These are phyloP conservation scores for Chrosomus eos DNA, from an alignment of 2,797 vertebrate genomes.

Conservation along the genomic window DNA sequence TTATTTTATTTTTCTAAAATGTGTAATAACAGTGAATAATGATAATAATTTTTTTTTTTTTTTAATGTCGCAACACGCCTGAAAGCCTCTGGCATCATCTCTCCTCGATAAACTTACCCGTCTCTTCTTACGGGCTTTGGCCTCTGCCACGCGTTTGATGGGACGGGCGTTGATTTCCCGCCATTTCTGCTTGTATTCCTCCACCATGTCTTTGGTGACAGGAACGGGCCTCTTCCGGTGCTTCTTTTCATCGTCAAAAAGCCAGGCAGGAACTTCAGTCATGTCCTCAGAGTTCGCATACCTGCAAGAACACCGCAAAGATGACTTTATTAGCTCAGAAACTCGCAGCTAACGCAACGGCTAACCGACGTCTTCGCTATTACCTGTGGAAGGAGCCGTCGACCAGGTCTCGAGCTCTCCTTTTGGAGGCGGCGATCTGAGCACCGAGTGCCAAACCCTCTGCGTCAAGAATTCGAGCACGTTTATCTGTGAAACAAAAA, in stretches of 20 bases:
- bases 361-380: background rate
- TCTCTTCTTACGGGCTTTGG: constrained; percentile 79
- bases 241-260: constrained; percentile 87
- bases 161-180: constrained; percentile 92
- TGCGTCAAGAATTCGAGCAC: constrained; percentile 83
- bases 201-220: constrained; percentile 85
- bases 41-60: no score
- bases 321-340: no score
- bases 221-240: constrained; percentile 86
- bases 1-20: no score
- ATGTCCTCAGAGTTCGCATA: constrained; percentile 85
- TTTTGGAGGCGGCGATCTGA: constrained; percentile 88
- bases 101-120: constrained; percentile 62
- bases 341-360: accelerated
- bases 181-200: constrained; percentile 91
- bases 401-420: constrained; percentile 85
- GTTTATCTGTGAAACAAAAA: constrained; percentile 76
- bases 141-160: constrained; percentile 94
- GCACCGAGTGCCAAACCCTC: constrained; percentile 91
- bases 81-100: background rate
- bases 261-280: constrained; percentile 90
- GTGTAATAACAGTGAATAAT: no score
- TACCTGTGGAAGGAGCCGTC: constrained; percentile 93
- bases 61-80: background rate
- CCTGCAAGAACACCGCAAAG: constrained; percentile 68